Evolutionary conservation across 2,113 vertebrate genomes (phyloP).

Genomic region (Rattus norvegicus): DNA sequence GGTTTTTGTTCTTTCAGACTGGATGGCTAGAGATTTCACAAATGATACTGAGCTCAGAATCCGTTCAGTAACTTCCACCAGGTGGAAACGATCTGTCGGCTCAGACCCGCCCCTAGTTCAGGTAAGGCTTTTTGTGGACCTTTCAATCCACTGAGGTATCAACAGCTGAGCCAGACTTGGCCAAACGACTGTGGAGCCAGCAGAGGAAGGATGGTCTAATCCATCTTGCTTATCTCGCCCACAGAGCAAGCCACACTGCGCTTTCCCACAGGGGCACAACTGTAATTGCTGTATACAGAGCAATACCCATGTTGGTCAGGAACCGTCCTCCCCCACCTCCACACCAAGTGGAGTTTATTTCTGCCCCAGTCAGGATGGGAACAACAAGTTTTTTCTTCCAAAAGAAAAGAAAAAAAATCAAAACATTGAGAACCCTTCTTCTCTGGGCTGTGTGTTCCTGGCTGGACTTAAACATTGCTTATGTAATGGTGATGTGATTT

Average conservation of each 20-base stretch:
- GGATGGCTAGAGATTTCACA: background rate
- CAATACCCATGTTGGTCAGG: background rate
- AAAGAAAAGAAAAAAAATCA: slow-evolving; percentile 56
- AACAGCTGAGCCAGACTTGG: background rate
- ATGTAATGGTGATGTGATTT: slow-evolving; percentile 66
- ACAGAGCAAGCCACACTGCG: background rate
- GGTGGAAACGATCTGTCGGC: background rate
- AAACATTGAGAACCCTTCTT: slow-evolving; percentile 56
- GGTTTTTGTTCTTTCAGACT: background rate
- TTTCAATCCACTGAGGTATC: background rate
- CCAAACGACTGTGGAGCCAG: background rate
- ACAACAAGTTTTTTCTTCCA: slow-evolving; percentile 58
- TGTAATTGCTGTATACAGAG: background rate
- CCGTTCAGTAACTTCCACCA: background rate
- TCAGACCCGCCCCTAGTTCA: background rate
- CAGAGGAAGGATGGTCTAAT: background rate
- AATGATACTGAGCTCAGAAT: background rate
- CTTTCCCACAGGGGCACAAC: slow-evolving; percentile 41
- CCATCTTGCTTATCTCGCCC: background rate
- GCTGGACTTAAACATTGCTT: slow-evolving; percentile 65
- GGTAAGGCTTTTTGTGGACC: rapidly evolving
- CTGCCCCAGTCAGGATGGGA: slow-evolving; percentile 23
- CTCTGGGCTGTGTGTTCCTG: slow-evolving; percentile 53
- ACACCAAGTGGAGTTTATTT: slow-evolving; percentile 8
- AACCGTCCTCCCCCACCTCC: background rate